These are phyloP conservation scores for Lanistes nyassanus DNA, from an alignment of 1,140 invertebrate genomes.

Conservation along the genomic window DNA sequence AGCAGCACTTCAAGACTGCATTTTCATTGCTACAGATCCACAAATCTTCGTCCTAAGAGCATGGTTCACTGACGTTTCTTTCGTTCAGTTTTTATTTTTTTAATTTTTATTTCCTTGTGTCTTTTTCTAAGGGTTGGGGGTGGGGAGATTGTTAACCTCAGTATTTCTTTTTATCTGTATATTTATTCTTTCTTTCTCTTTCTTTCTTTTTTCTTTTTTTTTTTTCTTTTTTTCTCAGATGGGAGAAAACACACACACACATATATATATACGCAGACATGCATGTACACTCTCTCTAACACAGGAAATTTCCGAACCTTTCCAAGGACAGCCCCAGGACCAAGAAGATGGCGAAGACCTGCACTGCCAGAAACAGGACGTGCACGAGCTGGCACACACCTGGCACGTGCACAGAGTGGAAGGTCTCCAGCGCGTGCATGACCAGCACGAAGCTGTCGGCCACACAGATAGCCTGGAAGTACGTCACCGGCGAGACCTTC, in stretches of 20 bases:
- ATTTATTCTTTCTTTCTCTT: background rate
- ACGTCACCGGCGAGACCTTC: slow-evolving; percentile 21
- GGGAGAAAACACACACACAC: slow-evolving; percentile 1
- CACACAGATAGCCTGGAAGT: slow-evolving; percentile 32
- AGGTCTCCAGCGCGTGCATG: slow-evolving; percentile 26
- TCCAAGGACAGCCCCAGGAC: slow-evolving; percentile 28
- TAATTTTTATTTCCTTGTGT: no score
- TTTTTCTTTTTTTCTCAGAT: background rate
- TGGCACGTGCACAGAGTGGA: slow-evolving; percentile 19
- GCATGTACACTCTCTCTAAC: no score
- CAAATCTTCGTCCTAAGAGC: no score
- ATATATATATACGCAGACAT: background rate
- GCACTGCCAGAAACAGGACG: slow-evolving; percentile 32
- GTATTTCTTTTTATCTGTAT: no score
- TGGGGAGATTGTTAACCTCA: no score
- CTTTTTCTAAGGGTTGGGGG: no score
- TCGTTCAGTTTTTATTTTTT: no score
- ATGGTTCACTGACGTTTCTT: no score
- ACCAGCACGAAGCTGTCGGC: slow-evolving; percentile 32
- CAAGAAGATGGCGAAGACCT: slow-evolving; percentile 29
- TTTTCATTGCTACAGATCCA: no score
- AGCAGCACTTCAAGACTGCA: no score
- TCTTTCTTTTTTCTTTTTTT: background rate
- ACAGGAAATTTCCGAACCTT: background rate
- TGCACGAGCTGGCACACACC: slow-evolving; percentile 29